phyloP scores from a whole-genome alignment of 2,113 vertebrate genomes.

The Microcebus murinus region DNA sequence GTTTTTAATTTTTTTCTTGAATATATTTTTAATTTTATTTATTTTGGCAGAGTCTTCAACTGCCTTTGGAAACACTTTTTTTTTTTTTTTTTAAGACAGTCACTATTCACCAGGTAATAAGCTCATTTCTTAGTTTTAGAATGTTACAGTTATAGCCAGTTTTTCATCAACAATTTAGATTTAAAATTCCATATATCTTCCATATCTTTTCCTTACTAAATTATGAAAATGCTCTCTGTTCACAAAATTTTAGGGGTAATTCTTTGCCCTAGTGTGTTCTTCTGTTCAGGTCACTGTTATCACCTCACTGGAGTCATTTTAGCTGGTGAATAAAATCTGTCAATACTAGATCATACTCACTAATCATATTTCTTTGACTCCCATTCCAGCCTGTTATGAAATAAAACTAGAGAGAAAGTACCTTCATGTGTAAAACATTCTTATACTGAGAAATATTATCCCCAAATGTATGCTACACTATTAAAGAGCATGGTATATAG shows the following conservation, averaged over 20 bases:
- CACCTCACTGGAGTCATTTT: neutral
- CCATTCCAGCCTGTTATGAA: neutral
- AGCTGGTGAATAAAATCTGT: neutral
- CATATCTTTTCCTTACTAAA: neutral
- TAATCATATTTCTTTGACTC: neutral
- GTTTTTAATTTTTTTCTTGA: constrained; percentile 17
- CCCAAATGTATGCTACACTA: neutral
- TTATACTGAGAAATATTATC: neutral
- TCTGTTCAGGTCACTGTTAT: neutral
- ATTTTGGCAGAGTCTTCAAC: neutral
- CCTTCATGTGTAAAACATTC: neutral
- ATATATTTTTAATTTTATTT: constrained; percentile 1
- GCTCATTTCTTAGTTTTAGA: neutral
- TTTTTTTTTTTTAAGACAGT: neutral
- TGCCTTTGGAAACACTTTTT: neutral
- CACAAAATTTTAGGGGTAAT: neutral
- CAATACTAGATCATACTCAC: neutral
- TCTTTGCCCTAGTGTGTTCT: neutral
- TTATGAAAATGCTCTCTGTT: neutral
- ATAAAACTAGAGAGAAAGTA: neutral
- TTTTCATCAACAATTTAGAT: neutral
- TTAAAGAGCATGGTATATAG: neutral
- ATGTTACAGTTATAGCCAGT: neutral
- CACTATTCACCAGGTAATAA: neutral
- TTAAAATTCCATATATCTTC: neutral